A percentile compares a stretch with the other conserved stretches of the same genome.
Conservation (phyloP, 2,113 vertebrate genomes). For the Vidua chalybeata region DNA sequence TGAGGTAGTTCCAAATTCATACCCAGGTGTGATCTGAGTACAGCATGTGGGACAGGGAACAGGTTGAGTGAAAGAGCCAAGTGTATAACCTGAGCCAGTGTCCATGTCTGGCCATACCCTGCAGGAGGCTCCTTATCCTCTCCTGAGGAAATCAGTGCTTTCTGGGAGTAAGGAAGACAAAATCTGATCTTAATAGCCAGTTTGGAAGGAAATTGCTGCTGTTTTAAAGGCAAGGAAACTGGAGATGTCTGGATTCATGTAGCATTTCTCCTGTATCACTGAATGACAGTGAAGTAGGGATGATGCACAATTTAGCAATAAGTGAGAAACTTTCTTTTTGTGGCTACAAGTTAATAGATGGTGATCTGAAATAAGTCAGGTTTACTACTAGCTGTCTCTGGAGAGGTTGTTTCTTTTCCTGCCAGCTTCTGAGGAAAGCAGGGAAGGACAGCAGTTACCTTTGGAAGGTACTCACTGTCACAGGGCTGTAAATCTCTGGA, state of each 20-base stretch:
- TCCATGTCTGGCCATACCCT: not conserved
- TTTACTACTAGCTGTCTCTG: not conserved
- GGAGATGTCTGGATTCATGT: not conserved
- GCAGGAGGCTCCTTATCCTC: not conserved
- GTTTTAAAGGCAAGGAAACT: not conserved
- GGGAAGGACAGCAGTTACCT: not conserved
- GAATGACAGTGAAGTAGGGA: not conserved
- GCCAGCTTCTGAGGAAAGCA: not conserved
- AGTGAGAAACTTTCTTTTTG: not conserved
- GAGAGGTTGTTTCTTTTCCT: not conserved
- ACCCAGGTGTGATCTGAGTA: not conserved
- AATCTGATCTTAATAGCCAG: not conserved
- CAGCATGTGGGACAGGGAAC: not conserved
- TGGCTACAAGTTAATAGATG: not conserved
- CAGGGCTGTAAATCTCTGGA: not conserved
- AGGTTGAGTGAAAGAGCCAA: not conserved
- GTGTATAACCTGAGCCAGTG: not conserved
- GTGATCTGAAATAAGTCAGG: not conserved
- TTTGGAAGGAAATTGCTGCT: not conserved
- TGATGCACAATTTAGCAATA: not conserved
- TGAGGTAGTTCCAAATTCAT: not conserved
- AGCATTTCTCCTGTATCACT: not conserved
- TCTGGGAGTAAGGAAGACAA: not conserved
- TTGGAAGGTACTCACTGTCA: not conserved
- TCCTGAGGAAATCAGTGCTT: not conserved